Percentiles rank a stretch among this genome's conserved stretches.
Evolutionary conservation across 2,113 vertebrate genomes (phyloP).

Genomic region (Sebastes schlegelii): DNA sequence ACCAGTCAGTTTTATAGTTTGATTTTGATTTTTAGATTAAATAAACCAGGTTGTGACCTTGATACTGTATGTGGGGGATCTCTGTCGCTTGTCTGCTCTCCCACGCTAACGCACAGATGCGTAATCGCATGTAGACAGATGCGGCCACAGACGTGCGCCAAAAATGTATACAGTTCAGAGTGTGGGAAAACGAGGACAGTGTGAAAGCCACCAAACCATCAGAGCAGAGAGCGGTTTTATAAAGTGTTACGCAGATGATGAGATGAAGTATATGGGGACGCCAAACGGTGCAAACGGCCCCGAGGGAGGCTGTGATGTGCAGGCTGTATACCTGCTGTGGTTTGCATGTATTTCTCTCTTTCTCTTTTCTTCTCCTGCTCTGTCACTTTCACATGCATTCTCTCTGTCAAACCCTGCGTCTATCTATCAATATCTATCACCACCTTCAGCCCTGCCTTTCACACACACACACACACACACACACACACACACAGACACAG

Average conservation of each 20-base stretch:
- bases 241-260: conserved; percentile 59
- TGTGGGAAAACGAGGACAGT: conserved; percentile 70
- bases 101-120: conserved; percentile 22
- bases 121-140: conserved; percentile 15
- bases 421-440: conserved; percentile 41
- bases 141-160: conserved; percentile 61
- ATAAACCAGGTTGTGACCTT: conserved; percentile 28
- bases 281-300: conserved; percentile 73
- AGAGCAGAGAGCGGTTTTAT: conserved; percentile 35
- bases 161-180: conserved; percentile 60
- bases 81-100: not conserved
- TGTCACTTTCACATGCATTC: conserved; percentile 44
- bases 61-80: not conserved
- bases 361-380: not conserved
- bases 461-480: conserved; percentile 34
- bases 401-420: conserved; percentile 4
- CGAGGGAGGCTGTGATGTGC: conserved; percentile 2
- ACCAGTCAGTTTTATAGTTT: not conserved
- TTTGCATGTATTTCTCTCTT: conserved; percentile 45
- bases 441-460: conserved; percentile 14
- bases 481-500: conserved; percentile 55
- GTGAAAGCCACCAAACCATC: conserved; percentile 60
- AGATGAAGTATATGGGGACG: conserved; percentile 11
- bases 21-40: not conserved
- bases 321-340: conserved; percentile 48